Evolutionary conservation across 2,113 vertebrate genomes (phyloP), one percentile per base, ranked within the genome.

Genomic region (Cepphus grylle): DNA sequence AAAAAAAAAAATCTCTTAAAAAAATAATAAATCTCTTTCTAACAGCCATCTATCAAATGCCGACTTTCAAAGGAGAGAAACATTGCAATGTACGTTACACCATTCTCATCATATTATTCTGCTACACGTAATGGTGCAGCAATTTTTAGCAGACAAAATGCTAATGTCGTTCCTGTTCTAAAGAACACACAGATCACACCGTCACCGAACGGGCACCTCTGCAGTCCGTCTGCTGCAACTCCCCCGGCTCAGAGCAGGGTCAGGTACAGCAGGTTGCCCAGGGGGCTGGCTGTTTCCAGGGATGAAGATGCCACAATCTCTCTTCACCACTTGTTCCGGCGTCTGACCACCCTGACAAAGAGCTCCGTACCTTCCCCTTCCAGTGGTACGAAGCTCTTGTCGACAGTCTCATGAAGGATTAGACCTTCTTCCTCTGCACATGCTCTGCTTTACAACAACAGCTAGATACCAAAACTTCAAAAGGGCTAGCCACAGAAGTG

Each of bases 41-140:
- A 79, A 62, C 83, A 94, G 45, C 66, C 45, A 1, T 38, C 34
- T 80, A 81, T 93, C 82, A 92, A 80, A 87, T 2, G 3, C 29
- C 0, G 7, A 61, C 49, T 91, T 95, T 89, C 56, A 91, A 89
- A 84, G 59, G 52, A 72, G 58, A 86, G 42, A 89, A 95, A 42
- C 45, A 77, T 34, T 62, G 29, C 40, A 58, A 58, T 0, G 0
- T 50, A 29, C 29, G 36, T 42, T 93, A 69, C 61, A 89, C 23
- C 22, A 20, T 72, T 85, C 77, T 94, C 53, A 50, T n/a, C 4
- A 6, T 58, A 45, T 72, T 79, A 38, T 73, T 86, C 63, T 91
- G 25, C 40, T 69, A 6, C 11, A 6, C 69, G 58, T 69, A 72
- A 82, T 2, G 12, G 29, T 40, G 65, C 38, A 76, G 40, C 56